These are phyloP conservation scores for Amphiprion clarkii DNA, from an alignment of 2,797 vertebrate genomes.

Conservation along the genomic window DNA sequence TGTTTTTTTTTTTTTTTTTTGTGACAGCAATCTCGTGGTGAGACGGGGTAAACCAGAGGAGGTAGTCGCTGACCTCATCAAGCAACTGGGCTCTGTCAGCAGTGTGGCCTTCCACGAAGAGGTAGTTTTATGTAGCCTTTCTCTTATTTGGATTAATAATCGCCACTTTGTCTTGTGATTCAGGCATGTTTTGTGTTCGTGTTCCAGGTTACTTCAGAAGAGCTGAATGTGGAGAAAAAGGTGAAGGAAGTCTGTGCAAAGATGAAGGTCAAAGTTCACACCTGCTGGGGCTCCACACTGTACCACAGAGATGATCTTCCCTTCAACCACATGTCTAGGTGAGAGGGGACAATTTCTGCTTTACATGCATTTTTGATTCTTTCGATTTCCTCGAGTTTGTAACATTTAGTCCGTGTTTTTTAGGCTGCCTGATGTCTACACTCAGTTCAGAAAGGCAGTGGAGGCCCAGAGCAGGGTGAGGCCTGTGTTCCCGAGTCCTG, in stretches of 20 bases:
- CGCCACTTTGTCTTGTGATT: not conserved
- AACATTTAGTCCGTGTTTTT: not conserved
- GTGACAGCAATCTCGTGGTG: slow-evolving; percentile 85
- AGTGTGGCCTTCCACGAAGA: slow-evolving; percentile 88
- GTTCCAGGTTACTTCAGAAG: slow-evolving; percentile 86
- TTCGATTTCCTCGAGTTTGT: not conserved
- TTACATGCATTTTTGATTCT: not conserved
- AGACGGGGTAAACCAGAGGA: slow-evolving; percentile 88
- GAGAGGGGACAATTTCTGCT: slow-evolving; percentile 17
- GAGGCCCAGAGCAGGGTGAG: slow-evolving; percentile 82
- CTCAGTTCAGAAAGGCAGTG: slow-evolving; percentile 87
- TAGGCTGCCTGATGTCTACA: slow-evolving; percentile 90
- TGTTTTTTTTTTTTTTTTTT: slow-evolving; percentile 11
- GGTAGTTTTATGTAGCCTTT: slow-evolving; percentile 65
- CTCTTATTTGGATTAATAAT: not conserved
- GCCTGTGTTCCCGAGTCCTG: slow-evolving; percentile 69
- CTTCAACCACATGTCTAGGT: slow-evolving; percentile 85
- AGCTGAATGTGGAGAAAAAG: slow-evolving; percentile 84
- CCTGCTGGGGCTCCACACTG: slow-evolving; percentile 88
- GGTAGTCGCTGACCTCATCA: slow-evolving; percentile 85
- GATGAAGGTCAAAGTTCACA: slow-evolving; percentile 85
- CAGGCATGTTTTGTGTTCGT: not conserved
- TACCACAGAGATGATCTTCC: slow-evolving; percentile 89
- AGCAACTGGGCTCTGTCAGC: slow-evolving; percentile 84
- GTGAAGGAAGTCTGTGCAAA: slow-evolving; percentile 83